Percentiles rank a stretch among this genome's conserved stretches.
These are phyloP conservation scores for Anadara kagoshimensis DNA, from an alignment of 1,140 invertebrate species.

Conservation along the genomic window DNA sequence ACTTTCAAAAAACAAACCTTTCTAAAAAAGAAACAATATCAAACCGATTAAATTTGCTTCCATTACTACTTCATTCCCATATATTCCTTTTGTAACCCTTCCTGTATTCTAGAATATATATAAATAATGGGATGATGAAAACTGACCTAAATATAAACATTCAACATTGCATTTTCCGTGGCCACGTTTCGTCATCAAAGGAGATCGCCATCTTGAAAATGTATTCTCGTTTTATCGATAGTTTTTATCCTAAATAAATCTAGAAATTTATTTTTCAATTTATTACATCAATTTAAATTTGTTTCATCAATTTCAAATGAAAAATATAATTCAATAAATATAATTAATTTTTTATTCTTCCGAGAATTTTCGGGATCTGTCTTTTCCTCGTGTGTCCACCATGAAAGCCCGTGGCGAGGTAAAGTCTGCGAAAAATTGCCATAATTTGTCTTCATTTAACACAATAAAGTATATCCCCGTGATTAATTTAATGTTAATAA, in stretches of 20 bases:
- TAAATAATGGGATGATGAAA: constrained; percentile 1
- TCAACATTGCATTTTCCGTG: constrained; percentile 25
- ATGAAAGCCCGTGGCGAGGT: constrained; percentile 25
- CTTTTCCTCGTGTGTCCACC: constrained; percentile 28
- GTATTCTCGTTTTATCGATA: background rate
- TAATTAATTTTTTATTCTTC: background rate
- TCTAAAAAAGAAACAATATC: background rate
- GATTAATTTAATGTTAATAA: no score
- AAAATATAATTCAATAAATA: background rate
- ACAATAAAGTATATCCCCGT: no score
- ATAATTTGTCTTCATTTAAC: no score
- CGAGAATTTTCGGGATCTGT: background rate
- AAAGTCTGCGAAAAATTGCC: background rate
- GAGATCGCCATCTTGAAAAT: constrained; percentile 19
- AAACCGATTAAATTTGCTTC: background rate
- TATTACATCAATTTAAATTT: background rate
- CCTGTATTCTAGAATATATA: background rate
- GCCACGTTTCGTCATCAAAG: constrained; percentile 43
- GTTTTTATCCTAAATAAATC: background rate
- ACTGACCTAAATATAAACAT: constrained; percentile 26
- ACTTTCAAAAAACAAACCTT: no score
- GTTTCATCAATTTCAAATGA: background rate
- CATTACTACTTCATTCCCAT: background rate
- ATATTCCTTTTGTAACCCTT: background rate
- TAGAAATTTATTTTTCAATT: background rate